Conservation (phyloP, 2,113 vertebrate genomes). For the Otus sunia region DNA sequence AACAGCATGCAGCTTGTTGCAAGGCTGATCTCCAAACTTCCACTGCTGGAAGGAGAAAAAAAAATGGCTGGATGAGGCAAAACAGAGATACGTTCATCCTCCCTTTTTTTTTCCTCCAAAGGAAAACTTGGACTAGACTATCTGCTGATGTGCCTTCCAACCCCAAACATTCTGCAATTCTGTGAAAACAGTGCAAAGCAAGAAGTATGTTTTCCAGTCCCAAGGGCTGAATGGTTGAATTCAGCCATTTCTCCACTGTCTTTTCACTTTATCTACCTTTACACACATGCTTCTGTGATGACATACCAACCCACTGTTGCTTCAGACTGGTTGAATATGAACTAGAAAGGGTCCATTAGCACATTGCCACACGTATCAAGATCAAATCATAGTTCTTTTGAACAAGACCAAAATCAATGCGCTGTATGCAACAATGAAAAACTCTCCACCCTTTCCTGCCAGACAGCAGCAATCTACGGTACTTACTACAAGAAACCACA, state of each 20-base stretch:
- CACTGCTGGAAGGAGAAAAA: too few species aligned
- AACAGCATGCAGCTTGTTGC: background rate
- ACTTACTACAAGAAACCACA: background rate
- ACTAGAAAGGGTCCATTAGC: background rate
- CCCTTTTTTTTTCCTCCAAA: background rate
- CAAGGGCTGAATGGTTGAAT: background rate
- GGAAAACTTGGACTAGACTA: accelerated
- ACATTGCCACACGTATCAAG: accelerated
- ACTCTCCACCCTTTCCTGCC: background rate
- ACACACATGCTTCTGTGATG: accelerated
- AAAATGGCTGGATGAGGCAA: accelerated
- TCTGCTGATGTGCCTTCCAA: background rate
- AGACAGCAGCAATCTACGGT: background rate
- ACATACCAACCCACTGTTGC: accelerated
- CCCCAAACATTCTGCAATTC: background rate
- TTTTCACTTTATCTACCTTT: background rate
- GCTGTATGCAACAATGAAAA: background rate
- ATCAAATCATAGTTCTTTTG: background rate
- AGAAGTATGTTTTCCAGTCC: background rate
- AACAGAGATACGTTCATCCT: too few species aligned
- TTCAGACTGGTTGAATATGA: background rate
- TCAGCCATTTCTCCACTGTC: background rate
- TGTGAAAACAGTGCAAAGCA: background rate
- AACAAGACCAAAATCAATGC: background rate
- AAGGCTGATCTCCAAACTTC: background rate